A percentile compares a stretch with the other conserved stretches of the same genome.
Conservation (phyloP, 1,140 invertebrate species). For the Cotesia typhae region DNA sequence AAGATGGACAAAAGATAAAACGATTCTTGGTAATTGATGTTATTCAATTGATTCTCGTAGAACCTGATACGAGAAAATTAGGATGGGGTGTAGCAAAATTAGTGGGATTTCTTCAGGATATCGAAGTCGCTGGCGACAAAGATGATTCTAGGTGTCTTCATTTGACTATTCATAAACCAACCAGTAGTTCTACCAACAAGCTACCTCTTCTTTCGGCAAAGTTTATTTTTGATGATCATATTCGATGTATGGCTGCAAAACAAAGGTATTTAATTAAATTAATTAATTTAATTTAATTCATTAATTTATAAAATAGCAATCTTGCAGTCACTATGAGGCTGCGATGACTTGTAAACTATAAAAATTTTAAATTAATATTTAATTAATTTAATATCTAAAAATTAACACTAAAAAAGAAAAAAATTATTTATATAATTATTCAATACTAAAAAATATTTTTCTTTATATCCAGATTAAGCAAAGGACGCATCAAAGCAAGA, state of each 20-base stretch:
- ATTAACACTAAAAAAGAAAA: too few species aligned
- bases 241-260: constrained; percentile 95
- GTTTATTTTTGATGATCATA: constrained; percentile 99
- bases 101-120: constrained; percentile 86
- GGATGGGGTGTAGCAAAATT: constrained; percentile 98
- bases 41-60: constrained; percentile 94
- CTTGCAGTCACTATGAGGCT: not conserved
- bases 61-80: constrained; percentile 90
- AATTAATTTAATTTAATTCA: constrained; percentile 1
- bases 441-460: not conserved
- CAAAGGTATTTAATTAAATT: constrained; percentile 72
- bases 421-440: too few species aligned
- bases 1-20: constrained; percentile 88
- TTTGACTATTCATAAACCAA: constrained; percentile 90
- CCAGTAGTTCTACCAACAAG: constrained; percentile 70
- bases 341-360: too few species aligned
- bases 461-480: constrained; percentile 70
- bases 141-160: constrained; percentile 96
- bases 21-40: constrained; percentile 95
- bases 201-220: constrained; percentile 87
- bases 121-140: constrained; percentile 88
- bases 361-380: too few species aligned
- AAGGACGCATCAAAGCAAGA: constrained; percentile 92
- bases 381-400: too few species aligned
- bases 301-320: constrained; percentile 24